Evolutionary conservation across 2,113 vertebrate genomes (phyloP), one percentile per base, ranked within the genome.

Genomic region (Chinchilla lanigera): DNA sequence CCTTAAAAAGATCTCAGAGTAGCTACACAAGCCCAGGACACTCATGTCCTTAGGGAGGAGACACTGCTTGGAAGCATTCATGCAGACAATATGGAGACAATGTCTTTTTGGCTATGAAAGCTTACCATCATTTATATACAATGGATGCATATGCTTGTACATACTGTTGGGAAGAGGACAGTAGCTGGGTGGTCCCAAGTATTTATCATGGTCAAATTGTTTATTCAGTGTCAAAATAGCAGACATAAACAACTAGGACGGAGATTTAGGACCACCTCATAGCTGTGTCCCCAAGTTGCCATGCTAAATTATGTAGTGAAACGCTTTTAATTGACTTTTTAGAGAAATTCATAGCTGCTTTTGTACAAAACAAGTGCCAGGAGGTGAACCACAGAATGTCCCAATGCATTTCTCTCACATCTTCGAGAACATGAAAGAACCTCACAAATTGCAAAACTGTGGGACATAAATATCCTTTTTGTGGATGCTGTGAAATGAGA

Each of bases 151-250:
- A 73, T 50, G 65, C 60, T 84, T 95, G 38, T n/a, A 96, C 41
- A 75, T 7, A 67, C 5, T 56, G 7, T 30, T 1, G 3, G 67
- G 26, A 92, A 85, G 61, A 85, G 41, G 60, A 85, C n/a, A 63
- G 50, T 50, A 56, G 30, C 60, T 89, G 44, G 83, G 65, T 93
- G 69, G 65, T 88, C 73, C 3, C 47, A 69, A 69, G 86, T 52
- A 89, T 93, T 96, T 60, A 81, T 60, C 44, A 30, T 69, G 41
- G 90, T 93, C 56, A 86, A 93, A 47, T 44, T 93, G 60, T 88
- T 96, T 93, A 83, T 91, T 94, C 58, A 33, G 7, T 58, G 26
- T 73, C 33, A 56, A 92, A 96, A 75, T 56, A 83, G 85, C 4
- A 96, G 69, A 96, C 33, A 61, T 35, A 89, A 67, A 89, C 63